A percentile compares a stretch with the other conserved stretches of the same genome.
phyloP scores from a whole-genome alignment of 2,113 vertebrate species.

The Oreotrochilus melanogaster region DNA sequence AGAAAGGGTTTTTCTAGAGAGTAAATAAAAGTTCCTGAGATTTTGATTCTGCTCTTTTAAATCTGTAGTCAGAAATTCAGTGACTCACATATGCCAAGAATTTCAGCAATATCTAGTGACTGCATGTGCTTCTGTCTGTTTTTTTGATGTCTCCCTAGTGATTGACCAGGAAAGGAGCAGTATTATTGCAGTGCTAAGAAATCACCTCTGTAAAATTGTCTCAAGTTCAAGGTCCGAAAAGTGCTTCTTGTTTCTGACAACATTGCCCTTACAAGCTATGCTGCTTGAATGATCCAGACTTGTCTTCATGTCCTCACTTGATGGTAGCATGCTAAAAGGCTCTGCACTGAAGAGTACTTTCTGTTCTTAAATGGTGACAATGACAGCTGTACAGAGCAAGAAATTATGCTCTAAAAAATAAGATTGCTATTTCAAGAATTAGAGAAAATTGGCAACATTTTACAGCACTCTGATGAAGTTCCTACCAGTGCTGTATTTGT shows the following conservation, averaged over 20 bases:
- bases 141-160: neutral
- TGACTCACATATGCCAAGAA: neutral
- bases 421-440: neutral
- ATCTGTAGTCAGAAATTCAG: neutral
- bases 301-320: neutral
- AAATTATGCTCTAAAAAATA: neutral
- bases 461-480: neutral
- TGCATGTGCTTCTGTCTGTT: neutral
- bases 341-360: neutral
- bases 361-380: neutral
- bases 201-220: neutral
- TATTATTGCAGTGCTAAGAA: neutral
- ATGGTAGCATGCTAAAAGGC: neutral
- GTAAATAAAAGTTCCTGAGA: neutral
- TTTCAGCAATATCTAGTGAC: neutral
- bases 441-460: neutral
- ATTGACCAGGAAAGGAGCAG: neutral
- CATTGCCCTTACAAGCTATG: neutral
- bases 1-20: neutral
- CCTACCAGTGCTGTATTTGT: neutral
- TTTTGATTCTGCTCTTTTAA: neutral
- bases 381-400: neutral
- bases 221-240: neutral
- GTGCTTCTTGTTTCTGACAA: neutral
- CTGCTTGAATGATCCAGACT: neutral